phyloP scores from a whole-genome alignment of 2,797 vertebrate genomes.

The Sebastiscus albofasciatus region DNA sequence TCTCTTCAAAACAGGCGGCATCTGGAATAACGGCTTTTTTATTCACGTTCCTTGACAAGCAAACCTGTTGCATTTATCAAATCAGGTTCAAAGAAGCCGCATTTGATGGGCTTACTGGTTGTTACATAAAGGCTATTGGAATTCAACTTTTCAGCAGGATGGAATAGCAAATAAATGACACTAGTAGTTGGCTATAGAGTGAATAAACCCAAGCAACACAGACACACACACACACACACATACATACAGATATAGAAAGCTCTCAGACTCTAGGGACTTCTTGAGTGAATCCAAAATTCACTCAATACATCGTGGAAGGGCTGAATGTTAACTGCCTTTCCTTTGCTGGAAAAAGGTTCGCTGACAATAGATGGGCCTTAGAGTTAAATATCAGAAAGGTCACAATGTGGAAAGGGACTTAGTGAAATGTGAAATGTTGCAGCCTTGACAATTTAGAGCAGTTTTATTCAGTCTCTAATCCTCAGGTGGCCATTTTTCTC shows the following conservation, averaged over 20 bases:
- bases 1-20: constrained; percentile 40
- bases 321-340: constrained; percentile 82
- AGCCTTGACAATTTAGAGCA: constrained; percentile 78
- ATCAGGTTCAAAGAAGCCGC: constrained; percentile 45
- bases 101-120: constrained; percentile 53
- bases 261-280: constrained; percentile 61
- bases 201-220: constrained; percentile 22
- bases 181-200: constrained; percentile 1
- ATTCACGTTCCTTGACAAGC: constrained; percentile 63
- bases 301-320: constrained; percentile 74
- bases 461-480: constrained; percentile 79
- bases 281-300: constrained; percentile 78
- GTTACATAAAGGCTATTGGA: constrained; percentile 54
- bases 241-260: constrained; percentile 33
- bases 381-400: constrained; percentile 86
- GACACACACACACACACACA: constrained; percentile 24
- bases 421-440: constrained; percentile 83
- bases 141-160: constrained; percentile 46
- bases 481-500: constrained; percentile 75
- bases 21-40: constrained; percentile 58
- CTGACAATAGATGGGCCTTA: constrained; percentile 80
- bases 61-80: constrained; percentile 68
- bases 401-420: constrained; percentile 81
- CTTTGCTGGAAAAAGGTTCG: constrained; percentile 77
- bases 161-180: constrained; percentile 30